Conservation (phyloP, 2,113 vertebrate genomes). For the Rhegmatorhina hoffmannsi region DNA sequence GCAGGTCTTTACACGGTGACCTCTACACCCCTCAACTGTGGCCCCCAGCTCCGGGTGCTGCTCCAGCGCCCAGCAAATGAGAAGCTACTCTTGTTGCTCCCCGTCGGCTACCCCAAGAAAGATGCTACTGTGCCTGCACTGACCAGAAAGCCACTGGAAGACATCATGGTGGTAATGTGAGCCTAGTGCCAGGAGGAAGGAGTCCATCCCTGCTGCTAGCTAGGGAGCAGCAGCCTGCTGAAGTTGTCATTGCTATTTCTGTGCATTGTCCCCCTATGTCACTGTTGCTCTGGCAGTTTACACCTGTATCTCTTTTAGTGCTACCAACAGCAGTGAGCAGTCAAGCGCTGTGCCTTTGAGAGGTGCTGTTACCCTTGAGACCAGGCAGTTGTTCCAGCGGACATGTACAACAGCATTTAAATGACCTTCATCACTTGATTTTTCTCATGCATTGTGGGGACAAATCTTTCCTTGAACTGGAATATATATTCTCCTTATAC, state of each 20-base stretch:
- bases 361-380: not conserved
- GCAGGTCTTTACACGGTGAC: conserved; percentile 91
- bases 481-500: not conserved
- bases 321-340: not conserved
- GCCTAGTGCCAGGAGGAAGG: not conserved
- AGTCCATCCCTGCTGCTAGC: no score
- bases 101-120: conserved; percentile 86
- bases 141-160: conserved; percentile 82
- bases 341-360: not conserved
- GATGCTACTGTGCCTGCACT: conserved; percentile 88
- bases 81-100: conserved; percentile 92
- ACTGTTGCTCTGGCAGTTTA: not conserved
- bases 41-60: conserved; percentile 85
- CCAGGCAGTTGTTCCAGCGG: not conserved
- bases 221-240: not conserved
- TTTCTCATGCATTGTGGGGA: not conserved
- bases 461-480: not conserved
- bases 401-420: not conserved
- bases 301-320: not conserved
- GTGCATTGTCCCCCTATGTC: fast-evolving
- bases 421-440: not conserved
- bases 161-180: conserved; percentile 86
- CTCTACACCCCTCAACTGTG: conserved; percentile 92
- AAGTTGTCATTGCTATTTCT: not conserved
- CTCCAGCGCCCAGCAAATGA: conserved; percentile 87